These are phyloP conservation scores for Pterobdella sp. DNA, from an alignment of 2,888 invertebrate genomes.

Conservation along the genomic window DNA sequence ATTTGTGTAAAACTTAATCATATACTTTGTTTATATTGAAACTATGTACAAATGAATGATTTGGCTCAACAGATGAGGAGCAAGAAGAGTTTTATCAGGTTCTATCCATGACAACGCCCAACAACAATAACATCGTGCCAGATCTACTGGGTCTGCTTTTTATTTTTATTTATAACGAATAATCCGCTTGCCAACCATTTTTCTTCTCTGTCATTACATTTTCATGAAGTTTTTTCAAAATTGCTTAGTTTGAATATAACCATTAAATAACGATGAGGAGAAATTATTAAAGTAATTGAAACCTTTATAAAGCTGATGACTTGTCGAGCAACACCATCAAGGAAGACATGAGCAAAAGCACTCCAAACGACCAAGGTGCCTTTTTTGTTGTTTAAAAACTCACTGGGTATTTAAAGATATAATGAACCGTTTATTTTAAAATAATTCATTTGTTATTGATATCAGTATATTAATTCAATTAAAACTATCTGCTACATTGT, in stretches of 20 bases:
- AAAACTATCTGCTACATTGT: too few relatives aligned
- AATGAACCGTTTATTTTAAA: neutral
- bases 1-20: too few relatives aligned
- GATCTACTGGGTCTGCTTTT: neutral
- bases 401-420: neutral
- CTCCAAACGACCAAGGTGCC: too few relatives aligned
- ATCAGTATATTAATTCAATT: neutral
- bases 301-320: neutral
- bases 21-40: neutral
- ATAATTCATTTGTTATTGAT: neutral
- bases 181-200: too few relatives aligned
- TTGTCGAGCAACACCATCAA: neutral
- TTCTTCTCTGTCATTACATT: too few relatives aligned
- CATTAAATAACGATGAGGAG: neutral
- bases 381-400: neutral
- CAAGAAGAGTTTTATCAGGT: constrained; percentile 15
- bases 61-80: constrained; percentile 19
- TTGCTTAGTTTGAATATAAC: too few relatives aligned
- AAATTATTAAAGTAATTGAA: neutral
- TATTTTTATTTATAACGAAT: too few relatives aligned
- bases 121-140: neutral
- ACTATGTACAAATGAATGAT: neutral
- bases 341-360: neutral
- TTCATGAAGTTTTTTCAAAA: too few relatives aligned
- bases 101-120: constrained; percentile 7